Evolutionary conservation across 2,888 invertebrate species (phyloP).

Genomic region (Amphimallon solstitiale): DNA sequence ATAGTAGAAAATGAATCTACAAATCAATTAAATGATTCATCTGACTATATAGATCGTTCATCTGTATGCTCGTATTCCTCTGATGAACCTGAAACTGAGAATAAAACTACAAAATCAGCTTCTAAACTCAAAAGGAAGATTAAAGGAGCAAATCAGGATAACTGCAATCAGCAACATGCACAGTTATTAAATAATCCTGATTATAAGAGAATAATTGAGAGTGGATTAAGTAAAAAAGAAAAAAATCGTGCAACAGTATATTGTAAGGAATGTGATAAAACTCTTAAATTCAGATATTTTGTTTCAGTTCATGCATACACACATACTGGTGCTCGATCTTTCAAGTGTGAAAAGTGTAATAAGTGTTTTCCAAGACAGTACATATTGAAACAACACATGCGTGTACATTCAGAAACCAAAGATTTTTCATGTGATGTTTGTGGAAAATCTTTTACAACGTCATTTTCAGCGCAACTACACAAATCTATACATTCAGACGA

Average conservation of each 20-base stretch:
- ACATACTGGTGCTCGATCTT: background rate
- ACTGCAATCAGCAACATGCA: background rate
- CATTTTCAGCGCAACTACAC: background rate
- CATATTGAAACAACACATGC: background rate
- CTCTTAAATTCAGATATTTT: slow-evolving; percentile 5
- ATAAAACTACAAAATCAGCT: too few relatives aligned
- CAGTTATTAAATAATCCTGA: slow-evolving; percentile 17
- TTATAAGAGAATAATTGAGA: slow-evolving; percentile 2
- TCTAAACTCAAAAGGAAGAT: background rate
- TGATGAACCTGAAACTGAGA: too few relatives aligned
- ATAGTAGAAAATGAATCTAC: too few relatives aligned
- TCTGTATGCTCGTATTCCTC: too few relatives aligned
- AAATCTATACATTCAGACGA: background rate
- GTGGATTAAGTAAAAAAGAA: background rate
- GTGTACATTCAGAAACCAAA: background rate
- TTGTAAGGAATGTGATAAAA: slow-evolving; percentile 16
- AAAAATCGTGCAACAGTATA: background rate
- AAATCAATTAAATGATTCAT: too few relatives aligned
- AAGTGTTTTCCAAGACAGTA: background rate
- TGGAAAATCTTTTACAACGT: background rate
- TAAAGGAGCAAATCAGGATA: background rate
- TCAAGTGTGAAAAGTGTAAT: slow-evolving; percentile 17
- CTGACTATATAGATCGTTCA: too few relatives aligned
- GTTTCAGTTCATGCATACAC: background rate
- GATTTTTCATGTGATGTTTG: background rate